A percentile compares a stretch with the other conserved stretches of the same genome.
Conservation (phyloP, 2,113 vertebrate genomes). For the Perognathus longimembris region DNA sequence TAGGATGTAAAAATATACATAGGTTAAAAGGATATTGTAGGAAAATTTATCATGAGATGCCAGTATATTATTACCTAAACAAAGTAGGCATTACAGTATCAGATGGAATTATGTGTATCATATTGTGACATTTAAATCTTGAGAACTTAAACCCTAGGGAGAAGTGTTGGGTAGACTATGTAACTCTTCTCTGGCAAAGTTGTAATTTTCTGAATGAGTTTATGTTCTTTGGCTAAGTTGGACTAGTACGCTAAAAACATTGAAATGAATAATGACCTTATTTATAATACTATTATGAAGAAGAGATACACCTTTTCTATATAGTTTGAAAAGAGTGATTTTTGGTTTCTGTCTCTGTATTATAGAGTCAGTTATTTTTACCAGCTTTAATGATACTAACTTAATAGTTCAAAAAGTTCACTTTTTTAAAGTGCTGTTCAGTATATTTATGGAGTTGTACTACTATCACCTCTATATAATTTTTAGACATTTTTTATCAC, state of each 20-base stretch:
- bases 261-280: background rate
- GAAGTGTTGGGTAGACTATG: background rate
- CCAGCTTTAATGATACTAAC: background rate
- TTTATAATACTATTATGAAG: background rate
- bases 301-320: background rate
- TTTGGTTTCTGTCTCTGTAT: background rate
- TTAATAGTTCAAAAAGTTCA: background rate
- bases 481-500: background rate
- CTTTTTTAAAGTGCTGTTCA: background rate
- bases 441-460: background rate
- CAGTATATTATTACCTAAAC: background rate
- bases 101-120: background rate
- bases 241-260: background rate
- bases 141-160: background rate
- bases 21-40: background rate
- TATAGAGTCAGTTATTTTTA: background rate
- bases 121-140: background rate
- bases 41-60: background rate
- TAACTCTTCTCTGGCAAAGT: background rate
- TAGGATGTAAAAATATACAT: background rate
- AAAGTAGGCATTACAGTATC: background rate
- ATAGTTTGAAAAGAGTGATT: conserved; percentile 4
- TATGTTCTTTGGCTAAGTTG: background rate
- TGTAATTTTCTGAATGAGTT: background rate
- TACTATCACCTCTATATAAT: background rate